Percentiles rank a stretch among this genome's conserved stretches.
These are phyloP conservation scores for Phylloscopus whistleri DNA, from an alignment of 2,113 vertebrate species.

Conservation along the genomic window DNA sequence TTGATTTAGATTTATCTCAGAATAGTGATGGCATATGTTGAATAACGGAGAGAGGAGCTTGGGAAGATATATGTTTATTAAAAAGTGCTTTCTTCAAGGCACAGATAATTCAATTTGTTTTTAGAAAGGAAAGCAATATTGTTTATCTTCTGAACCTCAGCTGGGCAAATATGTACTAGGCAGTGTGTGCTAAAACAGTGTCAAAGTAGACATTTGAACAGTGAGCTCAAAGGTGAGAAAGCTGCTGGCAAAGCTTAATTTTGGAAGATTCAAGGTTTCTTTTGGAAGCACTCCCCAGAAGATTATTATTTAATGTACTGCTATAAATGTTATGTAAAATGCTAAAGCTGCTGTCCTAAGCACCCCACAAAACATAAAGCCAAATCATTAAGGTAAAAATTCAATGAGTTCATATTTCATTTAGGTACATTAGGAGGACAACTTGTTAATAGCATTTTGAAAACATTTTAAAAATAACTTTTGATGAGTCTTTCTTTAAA, in stretches of 20 bases:
- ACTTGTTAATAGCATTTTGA: neutral
- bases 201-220: neutral
- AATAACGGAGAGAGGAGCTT: neutral
- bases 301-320: neutral
- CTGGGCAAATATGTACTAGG: neutral
- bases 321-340: neutral
- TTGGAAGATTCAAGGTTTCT: neutral
- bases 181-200: neutral
- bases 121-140: neutral
- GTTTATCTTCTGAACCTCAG: slow-evolving; percentile 6
- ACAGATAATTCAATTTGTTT: neutral
- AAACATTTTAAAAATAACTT: neutral
- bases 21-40: neutral
- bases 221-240: neutral
- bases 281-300: neutral
- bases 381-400: neutral
- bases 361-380: neutral
- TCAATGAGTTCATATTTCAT: neutral
- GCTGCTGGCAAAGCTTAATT: neutral
- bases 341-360: neutral
- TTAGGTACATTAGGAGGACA: neutral
- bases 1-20: neutral
- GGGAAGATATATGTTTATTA: neutral
- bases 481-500: neutral
- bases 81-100: neutral